phyloP scores from a whole-genome alignment of 2,113 vertebrate species.

The Shinisaurus crocodilurus region DNA sequence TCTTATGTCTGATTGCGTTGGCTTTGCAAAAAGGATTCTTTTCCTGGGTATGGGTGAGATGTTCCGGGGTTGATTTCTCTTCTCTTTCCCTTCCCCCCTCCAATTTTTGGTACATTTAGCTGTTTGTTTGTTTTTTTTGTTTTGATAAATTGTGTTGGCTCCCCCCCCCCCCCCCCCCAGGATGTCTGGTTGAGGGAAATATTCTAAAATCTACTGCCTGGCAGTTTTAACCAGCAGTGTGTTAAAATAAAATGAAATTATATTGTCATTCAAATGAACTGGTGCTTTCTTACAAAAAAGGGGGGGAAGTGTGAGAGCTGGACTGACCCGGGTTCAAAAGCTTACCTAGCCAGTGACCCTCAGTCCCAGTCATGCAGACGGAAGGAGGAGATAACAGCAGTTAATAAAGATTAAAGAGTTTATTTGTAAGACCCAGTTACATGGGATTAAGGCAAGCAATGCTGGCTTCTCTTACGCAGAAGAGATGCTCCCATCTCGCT shows the following conservation, averaged over 20 bases:
- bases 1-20: too few relatives aligned
- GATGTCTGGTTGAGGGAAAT: constrained; percentile 66
- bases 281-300: constrained; percentile 46
- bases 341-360: too few relatives aligned
- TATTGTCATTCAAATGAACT: constrained; percentile 62
- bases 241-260: constrained; percentile 65
- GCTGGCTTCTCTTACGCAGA: too few relatives aligned
- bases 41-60: constrained; percentile 37
- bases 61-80: constrained; percentile 46
- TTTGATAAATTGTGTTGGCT: constrained; percentile 13
- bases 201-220: constrained; percentile 61
- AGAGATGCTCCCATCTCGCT: too few relatives aligned
- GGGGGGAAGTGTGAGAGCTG: too few relatives aligned
- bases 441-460: too few relatives aligned
- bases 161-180: constrained; percentile 32
- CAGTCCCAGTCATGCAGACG: too few relatives aligned
- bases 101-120: constrained; percentile 60
- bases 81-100: neutral
- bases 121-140: constrained; percentile 33
- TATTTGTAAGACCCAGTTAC: too few relatives aligned
- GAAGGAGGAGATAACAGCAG: too few relatives aligned
- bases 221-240: constrained; percentile 63
- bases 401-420: too few relatives aligned
- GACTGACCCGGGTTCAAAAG: too few relatives aligned
- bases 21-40: constrained; percentile 39